Conservation (phyloP, 2,888 invertebrate species). For the Neria commutata region DNA sequence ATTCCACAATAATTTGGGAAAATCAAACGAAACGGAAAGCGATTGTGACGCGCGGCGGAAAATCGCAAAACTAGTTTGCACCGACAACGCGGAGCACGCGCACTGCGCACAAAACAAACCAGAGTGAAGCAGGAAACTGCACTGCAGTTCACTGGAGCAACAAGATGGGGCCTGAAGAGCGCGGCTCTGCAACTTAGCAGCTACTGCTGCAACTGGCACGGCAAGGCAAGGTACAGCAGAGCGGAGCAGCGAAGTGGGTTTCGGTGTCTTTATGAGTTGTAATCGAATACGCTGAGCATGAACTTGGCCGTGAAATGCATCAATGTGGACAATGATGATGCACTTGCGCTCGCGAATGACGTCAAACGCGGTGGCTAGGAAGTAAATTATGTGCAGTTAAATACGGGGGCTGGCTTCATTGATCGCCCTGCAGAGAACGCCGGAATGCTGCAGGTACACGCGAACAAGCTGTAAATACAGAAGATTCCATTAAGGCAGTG, state of each 20-base stretch:
- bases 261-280: background rate
- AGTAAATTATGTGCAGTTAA: background rate
- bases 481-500: no score
- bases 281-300: conserved; percentile 34
- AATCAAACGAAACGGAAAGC: background rate
- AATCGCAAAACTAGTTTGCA: background rate
- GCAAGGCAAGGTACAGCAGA: background rate
- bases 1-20: background rate
- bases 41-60: background rate
- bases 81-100: no score
- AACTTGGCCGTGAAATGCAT: conserved; percentile 58
- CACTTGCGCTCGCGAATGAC: background rate
- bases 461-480: no score
- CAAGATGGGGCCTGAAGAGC: background rate
- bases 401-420: no score
- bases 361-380: background rate
- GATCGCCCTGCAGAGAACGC: no score
- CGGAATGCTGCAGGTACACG: no score
- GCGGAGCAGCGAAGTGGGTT: background rate
- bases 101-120: background rate
- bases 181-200: conserved; percentile 3
- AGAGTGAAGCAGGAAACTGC: background rate
- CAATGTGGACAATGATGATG: conserved; percentile 28
- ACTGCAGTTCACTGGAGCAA: background rate
- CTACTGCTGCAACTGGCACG: background rate